These are phyloP conservation scores for Cotesia typhae DNA, from an alignment of 1,140 invertebrate genomes.

Conservation along the genomic window DNA sequence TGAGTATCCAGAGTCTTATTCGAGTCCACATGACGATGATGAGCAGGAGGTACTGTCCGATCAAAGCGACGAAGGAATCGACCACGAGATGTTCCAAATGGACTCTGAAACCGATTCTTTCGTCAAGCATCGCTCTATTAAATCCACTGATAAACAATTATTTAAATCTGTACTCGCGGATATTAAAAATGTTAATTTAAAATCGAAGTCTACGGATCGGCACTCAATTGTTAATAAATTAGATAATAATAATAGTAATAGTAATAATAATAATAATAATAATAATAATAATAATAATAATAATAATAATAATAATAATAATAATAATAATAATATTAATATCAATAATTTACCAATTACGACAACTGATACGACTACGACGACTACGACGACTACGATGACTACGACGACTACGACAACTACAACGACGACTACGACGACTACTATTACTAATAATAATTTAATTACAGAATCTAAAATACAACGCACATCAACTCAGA, in stretches of 20 bases:
- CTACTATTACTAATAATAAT: constrained; percentile 41
- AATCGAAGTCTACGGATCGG: constrained; percentile 53
- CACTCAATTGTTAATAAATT: constrained; percentile 45
- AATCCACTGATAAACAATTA: constrained; percentile 51
- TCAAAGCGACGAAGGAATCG: constrained; percentile 62
- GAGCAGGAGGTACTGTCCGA: constrained; percentile 54
- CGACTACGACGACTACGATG: too few relatives aligned
- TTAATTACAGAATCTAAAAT: constrained; percentile 57
- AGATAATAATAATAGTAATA: constrained; percentile 30
- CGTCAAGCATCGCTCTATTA: constrained; percentile 58
- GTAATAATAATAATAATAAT: too few relatives aligned
- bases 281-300: too few relatives aligned
- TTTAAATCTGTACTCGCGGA: constrained; percentile 56
- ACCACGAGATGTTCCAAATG: constrained; percentile 65
- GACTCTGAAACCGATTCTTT: constrained; percentile 64
- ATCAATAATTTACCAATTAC: too few relatives aligned
- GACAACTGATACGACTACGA: too few relatives aligned
- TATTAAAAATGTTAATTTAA: constrained; percentile 46
- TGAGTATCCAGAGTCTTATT: constrained; percentile 62
- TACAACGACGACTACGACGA: too few relatives aligned
- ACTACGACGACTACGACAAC: too few relatives aligned
- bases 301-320: too few relatives aligned
- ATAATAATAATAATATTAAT: too few relatives aligned
- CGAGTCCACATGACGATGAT: constrained; percentile 54
- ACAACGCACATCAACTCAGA: constrained; percentile 57